A percentile compares a stretch with the other conserved stretches of the same genome.
These are phyloP conservation scores for Ophion ellenae DNA, from an alignment of 2,888 invertebrate species.

Conservation along the genomic window DNA sequence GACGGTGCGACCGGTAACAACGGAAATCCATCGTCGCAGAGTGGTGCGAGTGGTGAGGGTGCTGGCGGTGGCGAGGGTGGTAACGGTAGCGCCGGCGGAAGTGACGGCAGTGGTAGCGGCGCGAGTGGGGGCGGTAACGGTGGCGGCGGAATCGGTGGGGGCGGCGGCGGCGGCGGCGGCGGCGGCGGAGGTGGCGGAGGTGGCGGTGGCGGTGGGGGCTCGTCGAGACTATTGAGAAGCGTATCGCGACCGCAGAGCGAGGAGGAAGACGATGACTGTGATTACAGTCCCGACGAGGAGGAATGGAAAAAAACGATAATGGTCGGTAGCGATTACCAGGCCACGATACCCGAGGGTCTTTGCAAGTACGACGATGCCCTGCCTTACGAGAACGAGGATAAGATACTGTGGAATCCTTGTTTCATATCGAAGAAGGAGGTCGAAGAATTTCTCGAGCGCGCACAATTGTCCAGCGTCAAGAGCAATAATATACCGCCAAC, in stretches of 20 bases:
- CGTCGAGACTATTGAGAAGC: conserved; percentile 81
- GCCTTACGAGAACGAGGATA: conserved; percentile 97
- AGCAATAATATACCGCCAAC: conserved; percentile 86
- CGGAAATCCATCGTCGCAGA: conserved; percentile 54
- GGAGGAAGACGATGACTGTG: conserved; percentile 92
- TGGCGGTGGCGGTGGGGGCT: conserved; percentile 77
- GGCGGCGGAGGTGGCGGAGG: conserved; percentile 68
- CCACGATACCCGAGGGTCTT: conserved; percentile 95
- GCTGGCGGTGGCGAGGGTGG: conserved; percentile 66
- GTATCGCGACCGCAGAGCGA: conserved; percentile 92
- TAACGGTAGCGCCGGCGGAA: conserved; percentile 70
- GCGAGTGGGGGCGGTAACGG: conserved; percentile 34
- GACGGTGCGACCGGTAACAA: conserved; percentile 50
- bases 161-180: conserved; percentile 53
- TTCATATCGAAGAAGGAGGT: conserved; percentile 89
- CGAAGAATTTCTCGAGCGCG: conserved; percentile 91
- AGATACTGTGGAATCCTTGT: conserved; percentile 96
- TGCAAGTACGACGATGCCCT: conserved; percentile 96
- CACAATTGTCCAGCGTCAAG: conserved; percentile 81
- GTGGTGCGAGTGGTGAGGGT: conserved; percentile 61
- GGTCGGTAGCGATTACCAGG: conserved; percentile 97
- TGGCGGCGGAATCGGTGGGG: conserved; percentile 70
- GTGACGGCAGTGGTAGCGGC: conserved; percentile 71
- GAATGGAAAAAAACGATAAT: conserved; percentile 97
- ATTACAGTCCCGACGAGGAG: conserved; percentile 93